Evolutionary conservation across 2,888 invertebrate species (phyloP).

Genomic region (Empis stercorea): DNA sequence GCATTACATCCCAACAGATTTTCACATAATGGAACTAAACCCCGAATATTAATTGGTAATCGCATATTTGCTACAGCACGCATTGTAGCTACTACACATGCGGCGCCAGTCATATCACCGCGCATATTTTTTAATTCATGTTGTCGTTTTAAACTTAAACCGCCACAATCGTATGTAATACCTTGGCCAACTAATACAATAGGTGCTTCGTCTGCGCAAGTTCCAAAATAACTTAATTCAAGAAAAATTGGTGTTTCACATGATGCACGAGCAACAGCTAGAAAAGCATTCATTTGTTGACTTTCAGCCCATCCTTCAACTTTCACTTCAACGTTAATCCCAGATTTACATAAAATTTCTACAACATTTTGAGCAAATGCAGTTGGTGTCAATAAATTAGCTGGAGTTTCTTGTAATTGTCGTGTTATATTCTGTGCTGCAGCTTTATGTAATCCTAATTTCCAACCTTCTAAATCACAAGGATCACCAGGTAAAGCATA

Average conservation of each 20-base stretch:
- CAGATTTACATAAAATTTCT: conserved; percentile 25
- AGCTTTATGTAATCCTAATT: conserved; percentile 56
- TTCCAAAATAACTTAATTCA: conserved; percentile 60
- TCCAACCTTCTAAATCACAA: conserved; percentile 57
- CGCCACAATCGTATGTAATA: conserved; percentile 59
- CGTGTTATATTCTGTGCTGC: conserved; percentile 70
- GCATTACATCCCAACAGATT: conserved; percentile 66
- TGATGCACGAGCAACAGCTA: conserved; percentile 64
- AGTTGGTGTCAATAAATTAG: conserved; percentile 67
- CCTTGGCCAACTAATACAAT: conserved; percentile 62
- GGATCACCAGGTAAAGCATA: conserved; percentile 46
- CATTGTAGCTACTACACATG: conserved; percentile 58
- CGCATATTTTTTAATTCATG: conserved; percentile 42
- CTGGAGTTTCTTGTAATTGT: conserved; percentile 64
- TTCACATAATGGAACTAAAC: conserved; percentile 63
- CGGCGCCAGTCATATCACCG: conserved; percentile 79
- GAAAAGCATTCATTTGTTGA: conserved; percentile 65
- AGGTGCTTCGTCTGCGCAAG: conserved; percentile 46
- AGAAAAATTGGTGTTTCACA: conserved; percentile 64
- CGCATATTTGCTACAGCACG: conserved; percentile 55
- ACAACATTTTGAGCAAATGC: conserved; percentile 56
- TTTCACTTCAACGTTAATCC: conserved; percentile 29
- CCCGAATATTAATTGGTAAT: conserved; percentile 59
- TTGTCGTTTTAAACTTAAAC: conserved; percentile 50
- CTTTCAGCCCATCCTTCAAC: conserved; percentile 55